Percentiles rank a stretch among this genome's conserved stretches.
These are phyloP conservation scores for Thinocorus orbignyianus DNA, from an alignment of 2,113 vertebrate species.

Conservation along the genomic window DNA sequence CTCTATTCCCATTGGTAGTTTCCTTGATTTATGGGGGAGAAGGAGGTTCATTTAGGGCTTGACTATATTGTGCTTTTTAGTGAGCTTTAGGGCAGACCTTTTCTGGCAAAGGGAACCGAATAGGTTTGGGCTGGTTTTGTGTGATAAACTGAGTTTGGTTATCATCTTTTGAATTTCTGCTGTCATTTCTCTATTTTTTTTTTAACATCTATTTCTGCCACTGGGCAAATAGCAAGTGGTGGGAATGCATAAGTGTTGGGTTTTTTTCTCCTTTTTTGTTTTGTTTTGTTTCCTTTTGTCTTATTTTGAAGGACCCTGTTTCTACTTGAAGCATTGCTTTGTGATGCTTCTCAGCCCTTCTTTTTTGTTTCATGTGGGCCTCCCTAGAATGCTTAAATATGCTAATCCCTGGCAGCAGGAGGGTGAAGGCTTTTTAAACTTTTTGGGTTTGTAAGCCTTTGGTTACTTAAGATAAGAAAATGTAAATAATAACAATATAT, in stretches of 20 bases:
- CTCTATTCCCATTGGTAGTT: not conserved
- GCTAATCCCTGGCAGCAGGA: slow-evolving; percentile 46
- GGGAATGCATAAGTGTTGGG: not conserved
- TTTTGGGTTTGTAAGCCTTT: not conserved
- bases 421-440: slow-evolving; percentile 12
- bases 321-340: slow-evolving; percentile 13
- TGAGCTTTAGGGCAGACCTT: not conserved
- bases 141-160: not conserved
- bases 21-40: not conserved
- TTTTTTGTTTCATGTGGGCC: slow-evolving; percentile 39
- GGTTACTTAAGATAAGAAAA: slow-evolving; percentile 24
- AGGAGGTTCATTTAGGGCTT: not conserved
- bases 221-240: not conserved
- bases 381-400: slow-evolving; percentile 48
- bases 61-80: not conserved
- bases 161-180: not conserved
- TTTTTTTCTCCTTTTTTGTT: not conserved
- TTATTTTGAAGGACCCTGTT: slow-evolving; percentile 24
- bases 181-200: not conserved
- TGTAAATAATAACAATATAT: slow-evolving; percentile 18
- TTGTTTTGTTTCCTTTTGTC: not conserved
- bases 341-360: slow-evolving; percentile 24
- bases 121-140: not conserved
- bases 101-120: not conserved
- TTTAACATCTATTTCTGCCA: not conserved